These are phyloP conservation scores for Epicampocera succincta DNA, from an alignment of 2,888 invertebrate species.

Conservation along the genomic window DNA sequence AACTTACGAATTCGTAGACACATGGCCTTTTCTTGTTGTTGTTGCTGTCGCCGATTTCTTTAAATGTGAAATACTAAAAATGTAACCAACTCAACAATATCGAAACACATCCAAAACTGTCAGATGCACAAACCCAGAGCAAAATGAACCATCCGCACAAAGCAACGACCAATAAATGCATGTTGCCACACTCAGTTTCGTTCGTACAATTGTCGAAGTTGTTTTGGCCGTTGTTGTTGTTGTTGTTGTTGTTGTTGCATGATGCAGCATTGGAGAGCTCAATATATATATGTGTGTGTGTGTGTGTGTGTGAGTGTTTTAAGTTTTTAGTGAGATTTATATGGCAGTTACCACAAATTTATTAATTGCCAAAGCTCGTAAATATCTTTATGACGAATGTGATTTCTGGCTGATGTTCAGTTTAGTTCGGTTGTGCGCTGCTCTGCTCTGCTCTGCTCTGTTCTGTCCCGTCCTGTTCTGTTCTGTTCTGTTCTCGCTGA, in stretches of 20 bases:
- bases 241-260: neutral
- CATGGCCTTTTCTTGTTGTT: conserved; percentile 37
- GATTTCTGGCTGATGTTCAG: conserved; percentile 69
- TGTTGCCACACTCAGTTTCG: conserved; percentile 47
- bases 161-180: conserved; percentile 15
- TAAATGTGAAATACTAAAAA: conserved; percentile 42
- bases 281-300: too few relatives aligned
- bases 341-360: conserved; percentile 76
- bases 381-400: conserved; percentile 79
- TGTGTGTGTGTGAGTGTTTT: too few relatives aligned
- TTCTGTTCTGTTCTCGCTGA: conserved; percentile 57
- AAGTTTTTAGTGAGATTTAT: conserved; percentile 71
- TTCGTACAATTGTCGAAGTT: neutral
- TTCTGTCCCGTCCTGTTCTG: conserved; percentile 24
- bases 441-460: neutral
- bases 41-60: conserved; percentile 61
- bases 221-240: conserved; percentile 17
- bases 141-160: conserved; percentile 17
- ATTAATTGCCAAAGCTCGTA: conserved; percentile 78
- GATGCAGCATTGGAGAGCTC: conserved; percentile 42
- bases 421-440: conserved; percentile 26
- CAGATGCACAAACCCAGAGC: conserved; percentile 25
- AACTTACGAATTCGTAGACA: conserved; percentile 44
- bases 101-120: conserved; percentile 56
- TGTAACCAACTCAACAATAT: conserved; percentile 48